phyloP scores from a whole-genome alignment of 2,888 invertebrate genomes.

The Odontocerum albicorne region DNA sequence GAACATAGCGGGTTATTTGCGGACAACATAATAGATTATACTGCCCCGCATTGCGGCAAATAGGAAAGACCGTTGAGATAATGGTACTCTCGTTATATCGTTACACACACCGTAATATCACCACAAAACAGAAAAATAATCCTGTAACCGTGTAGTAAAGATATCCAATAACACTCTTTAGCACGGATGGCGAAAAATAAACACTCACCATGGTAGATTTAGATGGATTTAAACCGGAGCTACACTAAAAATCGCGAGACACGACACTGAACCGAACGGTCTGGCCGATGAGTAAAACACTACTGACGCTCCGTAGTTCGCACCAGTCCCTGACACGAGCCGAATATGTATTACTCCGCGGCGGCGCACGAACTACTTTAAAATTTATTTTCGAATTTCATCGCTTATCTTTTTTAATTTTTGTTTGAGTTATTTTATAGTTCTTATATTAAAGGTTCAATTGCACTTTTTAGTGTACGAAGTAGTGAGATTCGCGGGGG shows the following conservation, averaged over 20 bases:
- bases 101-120: constrained; percentile 48
- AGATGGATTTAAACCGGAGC: constrained; percentile 61
- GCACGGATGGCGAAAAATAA: constrained; percentile 51
- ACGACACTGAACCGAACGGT: constrained; percentile 59
- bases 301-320: constrained; percentile 62
- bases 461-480: constrained; percentile 12
- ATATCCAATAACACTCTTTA: constrained; percentile 49
- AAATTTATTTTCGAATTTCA: constrained; percentile 13
- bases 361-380: constrained; percentile 29
- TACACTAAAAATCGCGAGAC: constrained; percentile 62
- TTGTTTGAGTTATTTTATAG: constrained; percentile 11
- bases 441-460: constrained; percentile 10
- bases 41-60: constrained; percentile 59
- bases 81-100: constrained; percentile 54
- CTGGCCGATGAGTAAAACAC: constrained; percentile 59
- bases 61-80: constrained; percentile 56
- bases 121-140: constrained; percentile 52
- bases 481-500: constrained; percentile 54
- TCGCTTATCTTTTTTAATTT: constrained; percentile 6
- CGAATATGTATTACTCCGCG: constrained; percentile 29
- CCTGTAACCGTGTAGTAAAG: constrained; percentile 42
- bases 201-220: constrained; percentile 63
- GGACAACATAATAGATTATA: constrained; percentile 22
- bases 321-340: constrained; percentile 42
- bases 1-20: constrained; percentile 26